A percentile compares a stretch with the other conserved stretches of the same genome.
phyloP scores from a whole-genome alignment of 2,797 vertebrate species.

The Thripadectes ignobilis region DNA sequence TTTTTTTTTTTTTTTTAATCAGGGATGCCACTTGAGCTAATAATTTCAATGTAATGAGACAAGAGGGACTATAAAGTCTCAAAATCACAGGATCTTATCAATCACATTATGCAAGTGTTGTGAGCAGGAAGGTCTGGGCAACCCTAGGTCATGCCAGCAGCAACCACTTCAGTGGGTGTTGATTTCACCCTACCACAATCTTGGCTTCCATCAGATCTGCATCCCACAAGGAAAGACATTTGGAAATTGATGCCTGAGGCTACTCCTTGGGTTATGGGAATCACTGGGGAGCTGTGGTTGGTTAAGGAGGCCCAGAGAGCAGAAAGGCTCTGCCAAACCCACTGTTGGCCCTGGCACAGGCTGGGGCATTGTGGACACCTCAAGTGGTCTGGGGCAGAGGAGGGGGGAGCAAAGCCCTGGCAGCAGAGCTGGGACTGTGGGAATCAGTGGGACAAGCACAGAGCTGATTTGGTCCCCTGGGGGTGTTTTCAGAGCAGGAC shows the following conservation, averaged over 20 bases:
- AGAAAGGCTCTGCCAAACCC: background rate
- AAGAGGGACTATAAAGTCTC: background rate
- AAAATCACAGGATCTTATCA: background rate
- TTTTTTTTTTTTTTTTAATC: background rate
- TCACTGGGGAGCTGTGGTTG: background rate
- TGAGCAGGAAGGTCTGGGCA: background rate
- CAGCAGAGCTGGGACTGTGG: background rate
- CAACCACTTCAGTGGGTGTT: background rate
- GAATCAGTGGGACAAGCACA: rapidly evolving
- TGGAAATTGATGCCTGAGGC: background rate
- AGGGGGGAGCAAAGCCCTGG: background rate
- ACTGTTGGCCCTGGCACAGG: background rate
- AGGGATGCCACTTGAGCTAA: background rate
- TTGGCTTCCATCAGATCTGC: background rate
- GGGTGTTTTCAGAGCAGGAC: background rate
- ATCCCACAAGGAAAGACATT: background rate
- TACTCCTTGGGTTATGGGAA: background rate
- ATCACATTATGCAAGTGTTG: background rate
- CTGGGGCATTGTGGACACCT: background rate
- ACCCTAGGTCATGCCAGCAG: background rate
- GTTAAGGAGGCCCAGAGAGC: rapidly evolving
- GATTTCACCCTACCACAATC: background rate
- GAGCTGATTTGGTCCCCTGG: rapidly evolving
- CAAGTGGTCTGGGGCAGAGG: rapidly evolving
- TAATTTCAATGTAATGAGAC: background rate